Base-by-base conservation (phyloP, 2,797 vertebrate species). In the Xyrichtys novacula region DNA sequence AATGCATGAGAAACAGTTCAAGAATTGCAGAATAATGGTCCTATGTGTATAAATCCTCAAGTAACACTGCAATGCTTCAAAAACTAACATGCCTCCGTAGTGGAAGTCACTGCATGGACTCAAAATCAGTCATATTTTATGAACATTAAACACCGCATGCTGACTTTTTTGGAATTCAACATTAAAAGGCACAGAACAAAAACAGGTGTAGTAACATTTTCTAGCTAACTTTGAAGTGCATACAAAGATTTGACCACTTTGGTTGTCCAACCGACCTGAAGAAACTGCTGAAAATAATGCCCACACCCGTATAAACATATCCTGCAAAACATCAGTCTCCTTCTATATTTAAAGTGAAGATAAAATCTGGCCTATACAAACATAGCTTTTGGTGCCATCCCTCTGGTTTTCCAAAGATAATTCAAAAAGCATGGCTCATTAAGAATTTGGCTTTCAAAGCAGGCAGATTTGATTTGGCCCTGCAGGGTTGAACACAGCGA, bases 341-440 rank as follows among this genome's bases (percentile, higher is more conserved):
- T 38, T 73, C 77, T 58, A 46, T 57, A 74, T 76, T 80, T 50
- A 64, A 78, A 69, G 25, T 53, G 9, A 38, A 82, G 70, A 90
- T 88, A 77, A 77, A 85, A 90, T 86, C 77, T 74, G 60, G 52
- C 58, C 71, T 73, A 64, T 72, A 81, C 85, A 85, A 89, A 92
- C 80, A 82, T 19, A 47, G 76, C 68, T 86, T n/a, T 72, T 73
- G 50, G 74, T 91, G 89, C 83, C 72, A 86, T 89, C 73, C 50
- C 65, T 68, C 57, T 78, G 83, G 78, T 83, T 90, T 87, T 81
- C 73, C 69, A 67, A 70, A 81, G 75, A 88, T 86, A 86, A 93
- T 88, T 91, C 77, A 86, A 90, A 92, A 86, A 76, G 85, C 78
- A 90, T 87, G 89, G 78, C 69, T 92, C 80, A 83, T 91, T 92